Evolutionary conservation across 2,113 vertebrate genomes (phyloP).

Genomic region (Clarias gariepinus): DNA sequence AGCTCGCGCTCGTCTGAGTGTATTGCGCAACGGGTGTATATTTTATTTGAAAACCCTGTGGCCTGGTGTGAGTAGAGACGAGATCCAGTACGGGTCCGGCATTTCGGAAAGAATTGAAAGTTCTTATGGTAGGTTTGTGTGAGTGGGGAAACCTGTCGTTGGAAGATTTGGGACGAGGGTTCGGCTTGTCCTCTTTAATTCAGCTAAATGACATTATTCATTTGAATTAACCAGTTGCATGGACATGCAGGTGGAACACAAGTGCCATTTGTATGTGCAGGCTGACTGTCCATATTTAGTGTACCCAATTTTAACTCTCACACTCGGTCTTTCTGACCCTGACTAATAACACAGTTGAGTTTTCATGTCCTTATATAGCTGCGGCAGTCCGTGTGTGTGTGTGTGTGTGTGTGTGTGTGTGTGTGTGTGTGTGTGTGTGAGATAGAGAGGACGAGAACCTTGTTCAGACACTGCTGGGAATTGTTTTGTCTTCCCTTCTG

Average conservation of each 20-base stretch:
- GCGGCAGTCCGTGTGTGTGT: constrained; percentile 46
- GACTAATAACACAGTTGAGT: constrained; percentile 68
- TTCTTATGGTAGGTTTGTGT: background rate
- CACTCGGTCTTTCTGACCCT: constrained; percentile 59
- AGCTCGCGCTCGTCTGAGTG: background rate
- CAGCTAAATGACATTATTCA: background rate
- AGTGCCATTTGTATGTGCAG: background rate
- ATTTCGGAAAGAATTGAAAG: background rate
- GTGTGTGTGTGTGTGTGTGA: background rate
- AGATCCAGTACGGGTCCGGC: background rate
- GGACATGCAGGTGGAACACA: constrained; percentile 11
- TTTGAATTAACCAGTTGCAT: background rate
- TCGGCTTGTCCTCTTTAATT: background rate
- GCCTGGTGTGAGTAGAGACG: background rate
- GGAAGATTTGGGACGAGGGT: background rate
- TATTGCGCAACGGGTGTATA: background rate
- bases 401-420: constrained; percentile 4
- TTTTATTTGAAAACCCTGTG: background rate
- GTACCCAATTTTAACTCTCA: constrained; percentile 44
- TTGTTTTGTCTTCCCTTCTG: constrained; percentile 11
- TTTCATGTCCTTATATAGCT: constrained; percentile 77
- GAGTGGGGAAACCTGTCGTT: background rate
- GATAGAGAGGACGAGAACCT: background rate
- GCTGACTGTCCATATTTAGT: constrained; percentile 46
- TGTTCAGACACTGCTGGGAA: constrained; percentile 27